These are phyloP conservation scores for Caenorhabditis tropicalis DNA, from an alignment of 1,140 invertebrate species.

Conservation along the genomic window DNA sequence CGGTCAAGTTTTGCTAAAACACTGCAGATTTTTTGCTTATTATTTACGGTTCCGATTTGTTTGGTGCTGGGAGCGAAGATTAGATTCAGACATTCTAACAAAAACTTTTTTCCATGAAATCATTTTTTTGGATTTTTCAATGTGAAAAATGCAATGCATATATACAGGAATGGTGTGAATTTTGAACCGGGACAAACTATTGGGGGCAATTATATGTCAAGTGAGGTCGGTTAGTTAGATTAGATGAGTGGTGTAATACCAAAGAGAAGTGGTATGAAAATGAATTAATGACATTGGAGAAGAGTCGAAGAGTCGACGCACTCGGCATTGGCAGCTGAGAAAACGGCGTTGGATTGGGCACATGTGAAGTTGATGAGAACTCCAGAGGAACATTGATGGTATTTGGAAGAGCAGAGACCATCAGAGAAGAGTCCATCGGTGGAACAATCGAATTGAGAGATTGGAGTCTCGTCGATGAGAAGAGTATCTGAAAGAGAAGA, in stretches of 20 bases:
- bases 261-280: background rate
- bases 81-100: too few relatives aligned
- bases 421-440: conserved; percentile 26
- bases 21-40: too few relatives aligned
- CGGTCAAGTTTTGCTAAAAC: too few relatives aligned
- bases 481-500: background rate
- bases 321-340: conserved; percentile 10
- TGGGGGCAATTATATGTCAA: background rate
- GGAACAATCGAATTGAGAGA: background rate
- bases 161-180: background rate
- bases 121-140: conserved; percentile 41
- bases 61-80: too few relatives aligned
- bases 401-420: background rate
- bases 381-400: conserved; percentile 17
- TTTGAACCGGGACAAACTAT: background rate
- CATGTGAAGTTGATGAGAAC: conserved; percentile 13
- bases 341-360: conserved; percentile 4
- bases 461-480: background rate
- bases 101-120: too few relatives aligned
- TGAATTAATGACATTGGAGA: conserved; percentile 9
- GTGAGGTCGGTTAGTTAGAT: background rate
- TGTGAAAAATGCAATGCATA: conserved; percentile 29
- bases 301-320: background rate
- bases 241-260: background rate
- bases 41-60: too few relatives aligned